Base-by-base conservation (phyloP, 2,113 vertebrate species). In the Hyaena hyaena region DNA sequence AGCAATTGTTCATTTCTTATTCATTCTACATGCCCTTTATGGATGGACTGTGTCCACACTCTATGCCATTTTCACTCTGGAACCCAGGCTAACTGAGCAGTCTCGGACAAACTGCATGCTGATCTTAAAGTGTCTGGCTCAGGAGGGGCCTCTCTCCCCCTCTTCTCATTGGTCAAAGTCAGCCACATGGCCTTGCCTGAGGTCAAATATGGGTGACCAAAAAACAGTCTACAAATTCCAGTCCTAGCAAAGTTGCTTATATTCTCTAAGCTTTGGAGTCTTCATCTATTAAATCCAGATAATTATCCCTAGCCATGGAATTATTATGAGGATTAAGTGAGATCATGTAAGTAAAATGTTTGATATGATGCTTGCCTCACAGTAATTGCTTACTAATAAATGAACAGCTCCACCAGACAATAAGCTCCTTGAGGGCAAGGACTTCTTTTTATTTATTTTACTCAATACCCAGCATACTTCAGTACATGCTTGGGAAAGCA, bases 251-350 rank as follows among this genome's bases (percentile, higher is more conserved):
- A 76, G 43, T 71, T 50, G 9, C 11, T 81, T 66, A 50, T 45
- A 74, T 58, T 48, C 58, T 77, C 43, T 94, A 26, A 94, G 15
- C 12, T 68, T 50, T 39, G 24, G 9, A 24, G 58, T 83, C 33
- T 53, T 83, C 68, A 63, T 68, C n/a, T 93, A 69, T 86, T 77
- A 87, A 15, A 76, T 33, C 14, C 39, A 26, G 33, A 50, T 77
- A 24, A 94, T 48, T 69, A 89, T 39, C 77, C 2, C 68, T 89
- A 58, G 31, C 11, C 12, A 53, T 23, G 50, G 58, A 89, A 65
- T 93, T 92, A 85, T 65, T 43, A 24, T 71, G 53, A 92, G 53
- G 26, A 95, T 66, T 92, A 90, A 88, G 93, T 79, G 65, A 92
- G n/a, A 74, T 33, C 1, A 26, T 19, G 1, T 35, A 93, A 85